Conservation (phyloP, 2,113 vertebrate genomes). For the Carettochelys insculpta region DNA sequence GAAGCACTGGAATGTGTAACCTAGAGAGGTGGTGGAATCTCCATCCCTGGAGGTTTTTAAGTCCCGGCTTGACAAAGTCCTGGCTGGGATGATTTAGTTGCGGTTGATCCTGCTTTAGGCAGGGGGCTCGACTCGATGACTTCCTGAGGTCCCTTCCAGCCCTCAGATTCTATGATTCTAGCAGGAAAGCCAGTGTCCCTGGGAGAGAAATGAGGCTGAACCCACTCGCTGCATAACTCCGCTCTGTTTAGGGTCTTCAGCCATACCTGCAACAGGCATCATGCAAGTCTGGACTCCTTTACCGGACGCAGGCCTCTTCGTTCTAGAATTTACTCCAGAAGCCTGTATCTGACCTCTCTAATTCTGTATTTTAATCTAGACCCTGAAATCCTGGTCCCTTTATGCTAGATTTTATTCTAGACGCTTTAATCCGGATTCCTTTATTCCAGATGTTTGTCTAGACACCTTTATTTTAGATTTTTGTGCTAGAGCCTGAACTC, state of each 20-base stretch:
- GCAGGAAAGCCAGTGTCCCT: background rate
- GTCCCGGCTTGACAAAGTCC: too few relatives aligned
- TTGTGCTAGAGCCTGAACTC: background rate
- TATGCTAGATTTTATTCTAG: background rate
- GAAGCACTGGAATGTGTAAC: too few relatives aligned
- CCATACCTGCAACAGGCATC: background rate
- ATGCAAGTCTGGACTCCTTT: background rate
- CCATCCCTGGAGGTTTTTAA: too few relatives aligned
- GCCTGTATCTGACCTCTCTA: background rate
- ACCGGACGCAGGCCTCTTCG: background rate
- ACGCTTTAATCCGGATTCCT: background rate
- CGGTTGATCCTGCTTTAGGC: too few relatives aligned
- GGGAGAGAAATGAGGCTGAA: background rate
- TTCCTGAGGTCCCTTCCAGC: too few relatives aligned
- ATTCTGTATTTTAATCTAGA: background rate
- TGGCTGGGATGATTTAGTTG: too few relatives aligned
- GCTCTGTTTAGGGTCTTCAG: background rate
- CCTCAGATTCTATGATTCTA: too few relatives aligned
- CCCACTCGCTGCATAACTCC: background rate
- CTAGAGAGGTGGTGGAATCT: too few relatives aligned
- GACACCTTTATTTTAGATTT: background rate
- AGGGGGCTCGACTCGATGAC: too few relatives aligned
- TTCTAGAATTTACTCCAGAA: background rate
- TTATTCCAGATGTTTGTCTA: background rate
- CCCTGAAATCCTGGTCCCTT: background rate